Evolutionary conservation across 1,140 invertebrate species (phyloP), one percentile per base, ranked within the genome.

Genomic region (Triops longicaudatus): DNA sequence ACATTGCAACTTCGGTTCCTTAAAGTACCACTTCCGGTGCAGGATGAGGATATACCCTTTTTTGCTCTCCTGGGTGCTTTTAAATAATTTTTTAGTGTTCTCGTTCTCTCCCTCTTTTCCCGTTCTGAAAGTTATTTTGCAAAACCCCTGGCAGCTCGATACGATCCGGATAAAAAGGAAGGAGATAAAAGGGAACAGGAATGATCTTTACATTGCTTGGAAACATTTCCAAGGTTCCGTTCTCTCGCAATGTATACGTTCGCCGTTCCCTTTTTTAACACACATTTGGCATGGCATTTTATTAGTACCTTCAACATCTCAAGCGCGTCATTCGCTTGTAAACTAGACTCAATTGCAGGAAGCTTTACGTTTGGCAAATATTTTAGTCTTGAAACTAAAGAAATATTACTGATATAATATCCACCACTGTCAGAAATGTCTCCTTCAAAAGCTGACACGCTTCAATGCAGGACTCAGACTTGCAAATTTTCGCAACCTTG

Each of bases 201-300:
- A 63, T 63, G 50, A 22, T 63, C 50, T 63, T 63, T 63, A 63
- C 50, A 63, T 63, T 14, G 50, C 50, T 63, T 63, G 50, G 50
- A 63, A 63, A 63, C 50, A 22, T 63, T 63, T 63, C 50, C 50
- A 63, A 63, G n/a, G 50, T 63, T 63, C 50, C 50, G 50, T 63
- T 63, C 50, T 63, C 17, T 2, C 14, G 50, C 50, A 63, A 63
- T 63, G 17, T 63, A 63, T 63, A 63, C 6, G 22, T 22, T 63
- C 22, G 50, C 17, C 17, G 50, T 22, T 63, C 50, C 17, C 22
- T 63, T 63, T 63, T 63, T 17, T 37, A 37, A 37, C 31, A 22
- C 22, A 22, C 50, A 63, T 63, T 63, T 63, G 50, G 50, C 50
- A 14, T 63, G 50, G 50, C 50, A 63, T 22, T 63, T 63, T 63